Percentiles rank a stretch among this genome's conserved stretches.
Evolutionary conservation across 2,797 vertebrate genomes (phyloP).

Genomic region (Coregonus ussuriensis): DNA sequence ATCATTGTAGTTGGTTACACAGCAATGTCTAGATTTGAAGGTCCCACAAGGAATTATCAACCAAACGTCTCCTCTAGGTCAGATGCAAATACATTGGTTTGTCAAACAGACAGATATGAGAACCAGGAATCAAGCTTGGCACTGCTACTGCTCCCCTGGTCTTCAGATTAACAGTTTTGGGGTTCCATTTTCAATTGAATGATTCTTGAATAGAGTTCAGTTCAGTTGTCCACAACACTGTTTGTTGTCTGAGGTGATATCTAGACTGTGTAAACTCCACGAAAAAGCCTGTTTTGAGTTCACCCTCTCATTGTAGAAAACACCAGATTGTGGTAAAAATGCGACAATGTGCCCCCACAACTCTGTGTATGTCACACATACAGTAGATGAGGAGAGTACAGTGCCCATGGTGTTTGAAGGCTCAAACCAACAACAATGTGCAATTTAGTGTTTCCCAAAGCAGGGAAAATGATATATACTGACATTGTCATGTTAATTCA

Average conservation of each 20-base stretch:
- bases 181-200: neutral
- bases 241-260: slow-evolving; percentile 62
- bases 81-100: slow-evolving; percentile 26
- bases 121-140: slow-evolving; percentile 3
- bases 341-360: slow-evolving; percentile 66
- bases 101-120: slow-evolving; percentile 47
- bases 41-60: slow-evolving; percentile 73
- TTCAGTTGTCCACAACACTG: neutral
- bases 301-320: slow-evolving; percentile 69
- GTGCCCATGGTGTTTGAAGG: slow-evolving; percentile 75
- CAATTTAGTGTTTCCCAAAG: slow-evolving; percentile 78
- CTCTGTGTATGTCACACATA: slow-evolving; percentile 54
- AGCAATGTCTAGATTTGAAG: slow-evolving; percentile 68
- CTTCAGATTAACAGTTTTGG: neutral
- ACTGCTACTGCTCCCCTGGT: neutral
- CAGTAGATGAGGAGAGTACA: slow-evolving; percentile 68
- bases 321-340: slow-evolving; percentile 70
- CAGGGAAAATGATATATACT: slow-evolving; percentile 77
- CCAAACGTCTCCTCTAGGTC: slow-evolving; percentile 59
- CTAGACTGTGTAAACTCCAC: slow-evolving; percentile 62
- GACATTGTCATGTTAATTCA: slow-evolving; percentile 78
- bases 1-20: slow-evolving; percentile 69
- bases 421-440: slow-evolving; percentile 81
- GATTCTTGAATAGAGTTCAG: neutral
- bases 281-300: slow-evolving; percentile 23